These are phyloP conservation scores for Schizopygopsis pylzovi DNA, from an alignment of 2,797 vertebrate genomes.

Conservation along the genomic window DNA sequence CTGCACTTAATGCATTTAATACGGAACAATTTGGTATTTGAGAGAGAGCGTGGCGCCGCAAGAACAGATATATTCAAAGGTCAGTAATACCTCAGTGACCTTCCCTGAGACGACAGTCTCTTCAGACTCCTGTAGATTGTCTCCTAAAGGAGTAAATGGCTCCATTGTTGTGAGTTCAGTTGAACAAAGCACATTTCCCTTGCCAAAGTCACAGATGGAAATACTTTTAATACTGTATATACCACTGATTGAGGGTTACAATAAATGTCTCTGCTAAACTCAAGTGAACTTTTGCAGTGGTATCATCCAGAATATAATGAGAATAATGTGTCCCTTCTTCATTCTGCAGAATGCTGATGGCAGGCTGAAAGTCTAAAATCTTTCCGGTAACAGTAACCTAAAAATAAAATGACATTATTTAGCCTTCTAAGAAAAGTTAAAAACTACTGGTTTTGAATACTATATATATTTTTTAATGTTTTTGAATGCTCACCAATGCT, in stretches of 20 bases:
- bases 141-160: neutral
- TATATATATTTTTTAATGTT: too few species aligned
- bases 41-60: neutral
- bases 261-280: neutral
- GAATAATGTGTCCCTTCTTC: neutral
- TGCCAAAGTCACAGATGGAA: constrained; percentile 25
- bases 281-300: constrained; percentile 28
- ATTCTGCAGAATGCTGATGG: neutral
- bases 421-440: neutral
- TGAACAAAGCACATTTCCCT: constrained; percentile 26
- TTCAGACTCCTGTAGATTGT: neutral
- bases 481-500: neutral
- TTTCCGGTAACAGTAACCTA: constrained; percentile 1
- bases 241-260: constrained; percentile 5
- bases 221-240: constrained; percentile 10
- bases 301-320: neutral
- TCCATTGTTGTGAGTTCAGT: neutral
- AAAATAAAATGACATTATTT: neutral
- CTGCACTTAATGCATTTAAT: constrained; percentile 18
- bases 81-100: neutral
- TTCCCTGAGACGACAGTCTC: constrained; percentile 25
- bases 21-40: neutral
- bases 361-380: neutral
- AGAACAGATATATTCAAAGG: constrained; percentile 8
- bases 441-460: too few species aligned